phyloP scores from a whole-genome alignment of 2,113 vertebrate species.

The Phainopepla nitens region DNA sequence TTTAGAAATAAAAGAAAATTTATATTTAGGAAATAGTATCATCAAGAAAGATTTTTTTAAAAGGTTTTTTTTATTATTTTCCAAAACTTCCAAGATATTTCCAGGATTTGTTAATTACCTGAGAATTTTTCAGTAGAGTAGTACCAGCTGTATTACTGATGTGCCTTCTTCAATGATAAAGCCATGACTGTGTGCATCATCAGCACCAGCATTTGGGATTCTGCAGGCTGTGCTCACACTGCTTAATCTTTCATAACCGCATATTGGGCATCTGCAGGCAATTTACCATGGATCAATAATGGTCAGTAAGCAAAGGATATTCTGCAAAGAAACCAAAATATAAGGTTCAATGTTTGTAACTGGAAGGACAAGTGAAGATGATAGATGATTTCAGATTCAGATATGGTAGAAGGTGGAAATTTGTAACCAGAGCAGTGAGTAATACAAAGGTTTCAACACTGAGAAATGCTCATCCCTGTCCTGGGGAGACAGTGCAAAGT shows the following conservation, averaged over 20 bases:
- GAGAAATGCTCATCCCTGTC: not conserved
- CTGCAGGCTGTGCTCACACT: conserved; percentile 60
- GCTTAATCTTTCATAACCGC: conserved; percentile 44
- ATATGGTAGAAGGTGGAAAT: not conserved
- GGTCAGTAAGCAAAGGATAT: conserved; percentile 39
- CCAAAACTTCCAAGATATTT: not conserved
- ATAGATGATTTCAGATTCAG: not conserved
- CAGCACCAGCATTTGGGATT: conserved; percentile 46
- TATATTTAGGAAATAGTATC: not conserved
- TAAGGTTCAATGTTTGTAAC: conserved; percentile 35
- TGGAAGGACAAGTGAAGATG: not conserved
- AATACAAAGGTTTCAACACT: not conserved
- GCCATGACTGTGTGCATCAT: not conserved
- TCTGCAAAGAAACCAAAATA: conserved; percentile 26
- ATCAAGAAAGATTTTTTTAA: not conserved
- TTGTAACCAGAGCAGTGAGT: not conserved
- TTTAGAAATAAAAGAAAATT: not conserved
- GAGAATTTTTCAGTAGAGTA: not conserved
- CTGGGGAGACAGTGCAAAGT: not conserved
- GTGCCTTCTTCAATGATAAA: not conserved
- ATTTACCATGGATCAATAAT: conserved; percentile 49
- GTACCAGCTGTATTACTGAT: not conserved
- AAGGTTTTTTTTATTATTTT: not conserved
- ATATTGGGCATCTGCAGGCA: conserved; percentile 48
- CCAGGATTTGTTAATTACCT: not conserved